These are phyloP conservation scores for Cyprinodon diabolis DNA, from an alignment of 2,797 vertebrate genomes.

Conservation along the genomic window DNA sequence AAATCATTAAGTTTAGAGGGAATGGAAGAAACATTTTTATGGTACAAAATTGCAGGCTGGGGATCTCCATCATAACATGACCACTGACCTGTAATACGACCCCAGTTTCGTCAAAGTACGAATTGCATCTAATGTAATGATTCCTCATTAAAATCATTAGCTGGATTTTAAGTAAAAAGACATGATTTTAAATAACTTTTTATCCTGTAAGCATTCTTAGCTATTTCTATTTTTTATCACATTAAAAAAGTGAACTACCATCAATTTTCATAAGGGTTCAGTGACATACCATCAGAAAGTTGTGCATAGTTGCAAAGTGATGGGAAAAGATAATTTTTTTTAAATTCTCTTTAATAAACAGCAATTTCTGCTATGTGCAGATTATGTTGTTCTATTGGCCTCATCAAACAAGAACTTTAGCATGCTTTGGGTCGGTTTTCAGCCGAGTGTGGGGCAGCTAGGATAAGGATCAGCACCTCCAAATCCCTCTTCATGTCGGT, in stretches of 20 bases:
- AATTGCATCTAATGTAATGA: slow-evolving; percentile 33
- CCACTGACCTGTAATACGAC: slow-evolving; percentile 47
- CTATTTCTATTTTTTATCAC: not conserved
- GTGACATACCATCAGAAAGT: not conserved
- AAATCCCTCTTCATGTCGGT: too few species aligned
- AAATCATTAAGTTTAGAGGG: not conserved
- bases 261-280: not conserved
- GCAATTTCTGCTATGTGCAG: too few species aligned
- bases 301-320: not conserved
- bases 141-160: slow-evolving; percentile 45
- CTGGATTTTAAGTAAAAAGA: slow-evolving; percentile 16
- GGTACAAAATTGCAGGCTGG: slow-evolving; percentile 14
- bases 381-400: too few species aligned
- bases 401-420: too few species aligned
- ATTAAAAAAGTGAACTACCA: not conserved
- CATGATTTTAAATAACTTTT: not conserved
- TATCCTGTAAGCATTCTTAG: not conserved
- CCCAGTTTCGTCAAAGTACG: slow-evolving; percentile 40
- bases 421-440: too few species aligned
- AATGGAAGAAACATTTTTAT: not conserved
- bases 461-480: too few species aligned
- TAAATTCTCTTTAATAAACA: not conserved
- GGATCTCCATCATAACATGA: slow-evolving; percentile 34
- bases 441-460: too few species aligned
- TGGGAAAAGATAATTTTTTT: not conserved